These are phyloP conservation scores for Andricus quercusramuli DNA, from an alignment of 2,888 invertebrate species.

Conservation along the genomic window DNA sequence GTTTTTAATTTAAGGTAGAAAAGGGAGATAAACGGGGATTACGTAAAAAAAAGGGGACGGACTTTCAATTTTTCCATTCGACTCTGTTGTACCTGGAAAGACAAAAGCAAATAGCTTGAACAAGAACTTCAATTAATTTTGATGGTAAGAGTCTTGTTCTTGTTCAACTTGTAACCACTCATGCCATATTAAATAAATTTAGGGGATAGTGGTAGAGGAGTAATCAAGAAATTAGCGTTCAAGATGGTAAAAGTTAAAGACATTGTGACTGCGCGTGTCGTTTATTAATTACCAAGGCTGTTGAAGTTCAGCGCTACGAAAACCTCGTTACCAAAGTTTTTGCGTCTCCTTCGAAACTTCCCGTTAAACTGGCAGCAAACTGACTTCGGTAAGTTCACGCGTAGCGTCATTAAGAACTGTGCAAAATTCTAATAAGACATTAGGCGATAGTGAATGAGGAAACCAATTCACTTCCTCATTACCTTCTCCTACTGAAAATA, in stretches of 20 bases:
- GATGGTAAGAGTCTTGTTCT: not conserved
- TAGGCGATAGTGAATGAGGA: not conserved
- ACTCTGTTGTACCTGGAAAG: not conserved
- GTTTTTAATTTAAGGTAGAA: no score
- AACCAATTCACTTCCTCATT: not conserved
- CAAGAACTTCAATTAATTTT: not conserved
- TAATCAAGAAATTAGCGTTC: slow-evolving; percentile 47
- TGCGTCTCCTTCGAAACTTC: slow-evolving; percentile 22
- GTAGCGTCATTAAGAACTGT: slow-evolving; percentile 17
- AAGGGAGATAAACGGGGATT: no score
- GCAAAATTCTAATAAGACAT: slow-evolving; percentile 30
- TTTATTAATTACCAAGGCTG: slow-evolving; percentile 47
- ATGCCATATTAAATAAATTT: not conserved
- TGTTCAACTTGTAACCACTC: not conserved
- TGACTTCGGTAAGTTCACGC: slow-evolving; percentile 32
- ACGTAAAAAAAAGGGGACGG: no score
- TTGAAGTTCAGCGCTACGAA: not conserved
- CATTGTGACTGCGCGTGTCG: slow-evolving; percentile 42
- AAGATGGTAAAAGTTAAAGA: slow-evolving; percentile 28
- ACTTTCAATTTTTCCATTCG: not conserved
- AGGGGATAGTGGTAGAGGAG: slow-evolving; percentile 34
- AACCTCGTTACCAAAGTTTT: slow-evolving; percentile 19
- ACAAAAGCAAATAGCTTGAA: not conserved
- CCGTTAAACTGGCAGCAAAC: slow-evolving; percentile 7
- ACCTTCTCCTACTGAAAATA: not conserved